Evolutionary conservation across 2,113 vertebrate species (phyloP), one percentile per base, ranked within the genome.

Genomic region (Amia ocellicauda): DNA sequence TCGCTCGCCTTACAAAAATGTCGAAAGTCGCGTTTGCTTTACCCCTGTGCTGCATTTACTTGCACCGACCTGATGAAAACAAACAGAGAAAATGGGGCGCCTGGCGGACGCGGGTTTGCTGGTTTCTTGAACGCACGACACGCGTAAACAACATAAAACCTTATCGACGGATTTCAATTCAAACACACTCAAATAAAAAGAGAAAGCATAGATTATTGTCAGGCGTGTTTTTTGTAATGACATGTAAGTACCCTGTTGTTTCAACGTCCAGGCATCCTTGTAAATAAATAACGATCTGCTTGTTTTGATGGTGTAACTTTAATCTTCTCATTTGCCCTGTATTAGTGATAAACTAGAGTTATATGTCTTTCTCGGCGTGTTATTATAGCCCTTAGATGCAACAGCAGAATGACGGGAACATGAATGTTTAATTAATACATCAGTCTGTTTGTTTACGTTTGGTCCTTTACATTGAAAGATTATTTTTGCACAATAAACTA

Each of bases 161-260:
- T 4, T 16, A 8, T 22, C n/a, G 23, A 20, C 10, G 50, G 16
- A 66, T 24, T 28, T 11, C 19, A 41, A 22, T 36, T 41, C 17
- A 23, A 41, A 19, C 50, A 26, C 24, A n/a, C 19, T 29, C 43
- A 10, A 60, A 64, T 56, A 11, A 7, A n/a, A n/a, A n/a, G n/a
- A n/a, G n/a, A n/a, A n/a, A n/a, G n/a, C n/a, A n/a, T n/a, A n/a
- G n/a, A n/a, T n/a, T n/a, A n/a, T n/a, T n/a, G n/a, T n/a, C n/a
- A n/a, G n/a, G n/a, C 7, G 8, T 42, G 42, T 7, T 36, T 11
- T 76, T 68, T 75, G 51, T 60, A 45, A 43, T 57, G 51, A 68
- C 26, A 52, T 49, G 79, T 81, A 70, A 78, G 79, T 72, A 70
- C 26, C 47, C 5, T 17, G 45, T 4, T 47, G 45, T 17, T 47